Evolutionary conservation across 2,797 vertebrate genomes (phyloP).

Genomic region (Xenopus petersii): DNA sequence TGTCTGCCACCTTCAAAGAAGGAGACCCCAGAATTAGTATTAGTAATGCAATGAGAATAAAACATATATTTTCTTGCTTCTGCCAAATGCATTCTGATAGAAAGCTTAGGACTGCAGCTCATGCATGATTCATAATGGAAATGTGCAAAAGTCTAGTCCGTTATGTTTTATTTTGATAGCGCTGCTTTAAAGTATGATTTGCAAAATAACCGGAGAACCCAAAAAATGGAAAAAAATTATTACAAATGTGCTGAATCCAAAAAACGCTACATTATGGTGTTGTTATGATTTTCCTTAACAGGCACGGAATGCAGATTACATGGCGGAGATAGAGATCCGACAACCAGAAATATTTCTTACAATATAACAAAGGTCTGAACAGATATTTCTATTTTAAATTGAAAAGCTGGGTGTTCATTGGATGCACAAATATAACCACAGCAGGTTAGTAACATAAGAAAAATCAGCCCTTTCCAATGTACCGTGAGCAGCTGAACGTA

Average conservation of each 20-base stretch:
- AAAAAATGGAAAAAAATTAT: slow-evolving; percentile 10
- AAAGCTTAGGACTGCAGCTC: slow-evolving; percentile 16
- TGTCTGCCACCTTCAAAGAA: slow-evolving; percentile 58
- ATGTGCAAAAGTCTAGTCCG: slow-evolving; percentile 19
- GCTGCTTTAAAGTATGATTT: slow-evolving; percentile 15
- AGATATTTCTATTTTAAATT: too few species aligned
- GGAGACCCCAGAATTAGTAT: slow-evolving; percentile 44
- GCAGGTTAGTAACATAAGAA: too few species aligned
- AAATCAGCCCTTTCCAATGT: too few species aligned
- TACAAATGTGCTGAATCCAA: slow-evolving; percentile 11
- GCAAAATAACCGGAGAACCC: not conserved
- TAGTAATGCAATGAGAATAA: slow-evolving; percentile 42
- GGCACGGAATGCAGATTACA: not conserved
- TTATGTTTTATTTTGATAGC: slow-evolving; percentile 40
- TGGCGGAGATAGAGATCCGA: not conserved
- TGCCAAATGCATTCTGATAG: slow-evolving; percentile 33
- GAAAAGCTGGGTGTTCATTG: too few species aligned
- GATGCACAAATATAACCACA: too few species aligned
- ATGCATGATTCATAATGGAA: slow-evolving; percentile 46
- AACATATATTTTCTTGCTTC: slow-evolving; percentile 27
- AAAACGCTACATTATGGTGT: slow-evolving; percentile 1
- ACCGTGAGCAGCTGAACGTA: too few species aligned
- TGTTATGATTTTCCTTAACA: not conserved
- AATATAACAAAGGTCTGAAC: too few species aligned
- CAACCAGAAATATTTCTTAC: not conserved